A percentile compares a stretch with the other conserved stretches of the same genome.
phyloP scores from a whole-genome alignment of 2,888 invertebrate species.

The Anorthoa munda region DNA sequence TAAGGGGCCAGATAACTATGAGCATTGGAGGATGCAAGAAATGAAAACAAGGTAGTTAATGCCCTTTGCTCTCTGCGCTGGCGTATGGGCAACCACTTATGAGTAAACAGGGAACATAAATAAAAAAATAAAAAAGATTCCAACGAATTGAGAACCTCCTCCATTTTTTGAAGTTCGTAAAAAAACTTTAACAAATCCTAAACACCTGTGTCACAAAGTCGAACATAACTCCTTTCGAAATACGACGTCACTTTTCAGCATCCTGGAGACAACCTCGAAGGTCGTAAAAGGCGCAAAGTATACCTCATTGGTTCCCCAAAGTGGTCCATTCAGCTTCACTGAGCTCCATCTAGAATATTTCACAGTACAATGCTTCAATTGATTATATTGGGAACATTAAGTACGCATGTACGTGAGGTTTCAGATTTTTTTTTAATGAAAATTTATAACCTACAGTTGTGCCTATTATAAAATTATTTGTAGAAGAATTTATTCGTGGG shows the following conservation, averaged over 20 bases:
- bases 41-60: too few species aligned
- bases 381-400: conserved; percentile 52
- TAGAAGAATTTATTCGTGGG: not conserved
- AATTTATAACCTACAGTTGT: not conserved
- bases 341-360: conserved; percentile 67
- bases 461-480: not conserved
- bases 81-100: too few species aligned
- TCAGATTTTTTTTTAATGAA: not conserved
- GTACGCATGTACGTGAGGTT: not conserved
- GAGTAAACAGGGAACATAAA: too few species aligned
- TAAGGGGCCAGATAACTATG: too few species aligned
- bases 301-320: conserved; percentile 55
- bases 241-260: conserved; percentile 17
- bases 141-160: too few species aligned
- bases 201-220: conserved; percentile 12
- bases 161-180: too few species aligned
- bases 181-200: not conserved
- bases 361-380: conserved; percentile 60
- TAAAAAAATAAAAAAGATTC: too few species aligned
- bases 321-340: conserved; percentile 61
- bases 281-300: conserved; percentile 41
- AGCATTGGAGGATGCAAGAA: too few species aligned
- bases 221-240: conserved; percentile 21
- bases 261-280: conserved; percentile 38
- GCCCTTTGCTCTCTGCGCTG: too few species aligned